phyloP scores from a whole-genome alignment of 2,888 invertebrate genomes.

The Tipula lateralis region DNA sequence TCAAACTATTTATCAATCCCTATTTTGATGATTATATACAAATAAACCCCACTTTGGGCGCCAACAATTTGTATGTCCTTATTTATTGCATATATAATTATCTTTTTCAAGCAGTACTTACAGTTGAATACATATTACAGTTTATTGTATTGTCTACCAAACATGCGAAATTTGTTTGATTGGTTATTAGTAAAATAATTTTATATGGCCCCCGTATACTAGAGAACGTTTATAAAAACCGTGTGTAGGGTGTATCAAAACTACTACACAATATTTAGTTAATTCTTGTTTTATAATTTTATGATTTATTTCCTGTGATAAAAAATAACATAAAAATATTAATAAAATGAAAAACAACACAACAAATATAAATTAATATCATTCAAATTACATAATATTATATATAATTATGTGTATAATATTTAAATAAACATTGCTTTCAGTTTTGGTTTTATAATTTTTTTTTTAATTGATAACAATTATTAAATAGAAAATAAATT shows the following conservation, averaged over 20 bases:
- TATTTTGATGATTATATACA: too few relatives aligned
- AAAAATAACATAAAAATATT: neutral
- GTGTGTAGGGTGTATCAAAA: neutral
- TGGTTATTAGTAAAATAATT: too few relatives aligned
- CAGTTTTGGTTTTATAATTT: neutral
- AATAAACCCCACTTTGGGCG: too few relatives aligned
- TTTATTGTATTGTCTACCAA: too few relatives aligned
- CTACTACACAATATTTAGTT: neutral
- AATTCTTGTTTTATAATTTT: neutral
- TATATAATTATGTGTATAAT: neutral
- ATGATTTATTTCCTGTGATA: constrained; percentile 24
- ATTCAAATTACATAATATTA: neutral
- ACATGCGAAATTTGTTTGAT: too few relatives aligned
- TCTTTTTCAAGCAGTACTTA: too few relatives aligned
- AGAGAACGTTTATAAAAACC: neutral
- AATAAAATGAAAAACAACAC: neutral
- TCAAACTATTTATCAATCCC: too few relatives aligned
- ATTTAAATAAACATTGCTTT: neutral
- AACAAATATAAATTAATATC: neutral
- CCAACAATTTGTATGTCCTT: too few relatives aligned
- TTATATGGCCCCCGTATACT: neutral
- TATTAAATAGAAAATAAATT: neutral
- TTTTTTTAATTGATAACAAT: neutral
- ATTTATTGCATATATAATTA: too few relatives aligned
- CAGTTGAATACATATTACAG: too few relatives aligned